Base-by-base conservation (phyloP, 2,797 vertebrate genomes). In the Syncerus caffer region DNA sequence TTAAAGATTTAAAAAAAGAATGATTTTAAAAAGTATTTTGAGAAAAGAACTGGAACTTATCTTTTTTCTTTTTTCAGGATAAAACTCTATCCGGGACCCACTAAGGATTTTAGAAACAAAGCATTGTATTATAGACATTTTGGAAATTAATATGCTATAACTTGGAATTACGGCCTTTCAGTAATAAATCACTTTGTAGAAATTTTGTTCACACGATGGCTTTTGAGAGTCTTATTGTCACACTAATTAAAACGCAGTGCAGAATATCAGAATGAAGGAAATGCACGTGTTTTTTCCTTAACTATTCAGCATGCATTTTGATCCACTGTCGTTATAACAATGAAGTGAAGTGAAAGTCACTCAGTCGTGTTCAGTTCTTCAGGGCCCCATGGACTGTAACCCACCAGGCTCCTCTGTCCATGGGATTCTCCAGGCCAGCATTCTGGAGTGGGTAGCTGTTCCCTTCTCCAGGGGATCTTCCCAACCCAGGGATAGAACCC, bases 1-100 rank as follows among this genome's bases (percentile, higher is more conserved):
- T 98, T 96, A 99, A 98, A 98, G 98, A 98, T 98, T 97, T 97
- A 96, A 97, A 98, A 71, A 76, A 71, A 78, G 12, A 60, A 92
- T 64, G 60, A 38, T 47, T 96, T 95, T 14, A 1, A 60, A 95
- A 98, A 94, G 95, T 94, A 98, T 99, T 99, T 98, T 98, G 98
- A 97, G 80, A 92, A 14, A 29, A 97, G 97, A 98, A 98, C 96
- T 97, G 94, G 97, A 98, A 98, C 99, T 98, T 98, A 98, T 98
- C 98, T 71, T 86, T 34, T 71, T 67, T 67, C 6, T 12, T 45
- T 76, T 8, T n/a, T 45, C 27, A 98, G 96, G 95, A 95, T 95
- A 86, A 98, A 98, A 98, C 90, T 94, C 95, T 84, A 95, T 92
- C 85, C 71, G 3, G 86, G n/a, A 97, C 74, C 29, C 78, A 98